Conservation (phyloP, 2,888 invertebrate species). For the Metallyticus violacea region DNA sequence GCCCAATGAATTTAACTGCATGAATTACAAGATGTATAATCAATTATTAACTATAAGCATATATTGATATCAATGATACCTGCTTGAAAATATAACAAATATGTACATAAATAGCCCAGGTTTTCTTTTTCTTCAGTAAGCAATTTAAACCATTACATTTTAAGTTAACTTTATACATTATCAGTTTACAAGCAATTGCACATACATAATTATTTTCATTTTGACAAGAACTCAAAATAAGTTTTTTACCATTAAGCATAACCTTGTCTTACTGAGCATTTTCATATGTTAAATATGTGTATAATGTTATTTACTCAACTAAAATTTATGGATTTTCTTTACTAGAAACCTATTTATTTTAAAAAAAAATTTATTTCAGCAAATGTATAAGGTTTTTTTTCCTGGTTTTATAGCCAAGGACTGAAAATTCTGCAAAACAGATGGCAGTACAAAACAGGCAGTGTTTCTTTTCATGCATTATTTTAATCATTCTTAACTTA, state of each 20-base stretch:
- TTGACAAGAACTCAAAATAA: not conserved
- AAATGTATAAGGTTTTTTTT: not conserved
- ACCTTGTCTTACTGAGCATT: not conserved
- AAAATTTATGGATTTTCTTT: not conserved
- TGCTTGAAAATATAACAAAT: not conserved
- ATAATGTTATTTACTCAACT: not conserved
- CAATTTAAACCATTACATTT: not conserved
- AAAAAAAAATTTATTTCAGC: not conserved
- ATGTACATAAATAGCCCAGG: not conserved
- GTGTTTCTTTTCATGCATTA: not conserved
- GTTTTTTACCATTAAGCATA: not conserved
- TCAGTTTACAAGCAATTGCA: too few relatives aligned
- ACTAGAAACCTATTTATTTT: not conserved
- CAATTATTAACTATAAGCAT: not conserved
- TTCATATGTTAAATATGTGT: not conserved
- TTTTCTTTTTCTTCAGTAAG: not conserved
- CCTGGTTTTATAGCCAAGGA: not conserved
- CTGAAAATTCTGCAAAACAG: not conserved
- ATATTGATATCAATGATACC: not conserved
- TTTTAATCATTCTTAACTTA: not conserved
- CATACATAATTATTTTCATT: too few relatives aligned
- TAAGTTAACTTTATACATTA: too few relatives aligned
- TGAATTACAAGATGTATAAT: not conserved
- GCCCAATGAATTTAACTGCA: not conserved
- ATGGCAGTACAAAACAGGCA: not conserved